phyloP scores from a whole-genome alignment of 2,113 vertebrate species.

The Xyrauchen texanus region DNA sequence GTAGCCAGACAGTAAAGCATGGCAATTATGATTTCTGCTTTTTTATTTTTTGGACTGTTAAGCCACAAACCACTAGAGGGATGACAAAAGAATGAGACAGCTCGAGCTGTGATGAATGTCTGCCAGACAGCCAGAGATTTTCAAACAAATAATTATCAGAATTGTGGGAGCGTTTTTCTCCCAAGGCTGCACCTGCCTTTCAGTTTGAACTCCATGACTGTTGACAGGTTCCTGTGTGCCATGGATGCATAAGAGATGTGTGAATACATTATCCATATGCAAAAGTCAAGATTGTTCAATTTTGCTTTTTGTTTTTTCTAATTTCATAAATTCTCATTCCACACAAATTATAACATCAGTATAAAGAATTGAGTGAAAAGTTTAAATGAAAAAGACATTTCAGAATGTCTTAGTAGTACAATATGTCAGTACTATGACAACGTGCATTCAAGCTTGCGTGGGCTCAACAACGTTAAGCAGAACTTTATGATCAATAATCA shows the following conservation, averaged over 20 bases:
- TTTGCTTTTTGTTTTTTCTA: no score
- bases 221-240: neutral
- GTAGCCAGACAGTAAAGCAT: neutral
- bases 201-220: slow-evolving; percentile 1
- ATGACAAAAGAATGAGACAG: slow-evolving; percentile 2
- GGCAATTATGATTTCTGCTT: neutral
- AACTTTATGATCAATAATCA: no score
- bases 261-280: no score
- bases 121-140: neutral
- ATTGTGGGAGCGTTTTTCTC: neutral
- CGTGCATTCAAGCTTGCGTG: no score
- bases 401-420: no score
- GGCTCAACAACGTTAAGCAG: no score
- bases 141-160: slow-evolving; percentile 5
- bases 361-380: no score
- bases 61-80: slow-evolving; percentile 3
- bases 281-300: no score
- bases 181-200: neutral
- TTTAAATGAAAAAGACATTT: no score
- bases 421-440: no score
- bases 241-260: neutral
- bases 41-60: neutral
- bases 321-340: no score
- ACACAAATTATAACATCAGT: no score
- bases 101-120: slow-evolving; percentile 1